Conservation (phyloP, 2,113 vertebrate species). For the Laterallus jamaicensis region DNA sequence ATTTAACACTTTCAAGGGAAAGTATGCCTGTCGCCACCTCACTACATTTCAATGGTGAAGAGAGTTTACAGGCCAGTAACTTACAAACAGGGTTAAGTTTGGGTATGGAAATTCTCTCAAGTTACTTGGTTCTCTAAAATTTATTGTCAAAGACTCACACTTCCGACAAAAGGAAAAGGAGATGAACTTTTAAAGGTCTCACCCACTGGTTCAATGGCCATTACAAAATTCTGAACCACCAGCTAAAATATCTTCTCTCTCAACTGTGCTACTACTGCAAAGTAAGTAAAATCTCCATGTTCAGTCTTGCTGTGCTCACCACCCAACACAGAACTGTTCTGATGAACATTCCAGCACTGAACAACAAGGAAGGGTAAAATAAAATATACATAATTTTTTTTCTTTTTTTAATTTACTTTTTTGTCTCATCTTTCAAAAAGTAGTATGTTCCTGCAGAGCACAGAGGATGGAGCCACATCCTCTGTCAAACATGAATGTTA, state of each 20-base stretch:
- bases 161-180: background rate
- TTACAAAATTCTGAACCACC: background rate
- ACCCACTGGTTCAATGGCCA: background rate
- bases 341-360: background rate
- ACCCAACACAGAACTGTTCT: background rate
- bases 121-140: background rate
- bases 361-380: rapidly evolving
- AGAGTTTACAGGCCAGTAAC: background rate
- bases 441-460: background rate
- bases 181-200: background rate
- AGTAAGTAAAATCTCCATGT: background rate
- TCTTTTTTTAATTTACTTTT: background rate
- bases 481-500: background rate
- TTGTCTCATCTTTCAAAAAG: background rate
- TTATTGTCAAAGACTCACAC: background rate
- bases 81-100: background rate
- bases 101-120: background rate
- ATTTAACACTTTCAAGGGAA: background rate
- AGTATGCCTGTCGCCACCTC: rapidly evolving
- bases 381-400: background rate
- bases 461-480: background rate
- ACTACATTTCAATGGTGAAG: background rate
- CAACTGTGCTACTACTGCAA: background rate
- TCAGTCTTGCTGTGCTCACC: background rate
- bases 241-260: background rate